These are phyloP conservation scores for Pteria penguin DNA, from an alignment of 2,888 invertebrate genomes.

Conservation along the genomic window DNA sequence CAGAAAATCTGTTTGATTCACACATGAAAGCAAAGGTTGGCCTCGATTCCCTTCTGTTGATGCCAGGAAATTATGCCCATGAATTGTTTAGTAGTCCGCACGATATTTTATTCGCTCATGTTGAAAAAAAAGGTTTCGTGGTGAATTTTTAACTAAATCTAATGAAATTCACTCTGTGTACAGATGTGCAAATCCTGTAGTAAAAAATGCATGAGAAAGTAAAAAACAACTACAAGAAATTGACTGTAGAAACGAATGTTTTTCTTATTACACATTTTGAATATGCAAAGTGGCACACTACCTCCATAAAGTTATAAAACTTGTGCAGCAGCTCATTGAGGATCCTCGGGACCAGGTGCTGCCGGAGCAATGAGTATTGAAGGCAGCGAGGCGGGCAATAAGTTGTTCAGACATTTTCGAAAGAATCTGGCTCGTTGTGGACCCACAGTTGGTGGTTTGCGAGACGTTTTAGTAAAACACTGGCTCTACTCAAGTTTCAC, in stretches of 20 bases:
- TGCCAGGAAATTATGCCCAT: constrained; percentile 14
- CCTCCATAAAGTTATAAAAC: too few relatives aligned
- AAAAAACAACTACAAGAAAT: background rate
- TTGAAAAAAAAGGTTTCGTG: background rate
- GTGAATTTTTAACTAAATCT: background rate
- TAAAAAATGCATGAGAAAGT: background rate
- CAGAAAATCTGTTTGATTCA: background rate
- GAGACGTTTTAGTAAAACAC: constrained; percentile 1
- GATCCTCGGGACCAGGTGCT: constrained; percentile 10
- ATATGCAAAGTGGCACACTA: too few relatives aligned
- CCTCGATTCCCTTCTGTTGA: constrained; percentile 7
- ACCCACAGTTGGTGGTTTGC: background rate
- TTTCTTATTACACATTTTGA: constrained; percentile 1
- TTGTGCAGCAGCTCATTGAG: background rate
- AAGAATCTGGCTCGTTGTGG: constrained; percentile 20
- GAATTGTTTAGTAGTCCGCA: background rate
- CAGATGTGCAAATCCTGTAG: background rate
- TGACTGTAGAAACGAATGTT: background rate
- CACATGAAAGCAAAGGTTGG: constrained; percentile 1
- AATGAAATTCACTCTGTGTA: too few relatives aligned
- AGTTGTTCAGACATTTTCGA: constrained; percentile 10
- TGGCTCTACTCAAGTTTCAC: constrained; percentile 8
- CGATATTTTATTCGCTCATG: background rate
- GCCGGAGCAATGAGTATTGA: constrained; percentile 8
- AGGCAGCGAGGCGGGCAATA: constrained; percentile 21